Evolutionary conservation across 2,113 vertebrate species (phyloP).

Genomic region (Oncorhynchus masou): DNA sequence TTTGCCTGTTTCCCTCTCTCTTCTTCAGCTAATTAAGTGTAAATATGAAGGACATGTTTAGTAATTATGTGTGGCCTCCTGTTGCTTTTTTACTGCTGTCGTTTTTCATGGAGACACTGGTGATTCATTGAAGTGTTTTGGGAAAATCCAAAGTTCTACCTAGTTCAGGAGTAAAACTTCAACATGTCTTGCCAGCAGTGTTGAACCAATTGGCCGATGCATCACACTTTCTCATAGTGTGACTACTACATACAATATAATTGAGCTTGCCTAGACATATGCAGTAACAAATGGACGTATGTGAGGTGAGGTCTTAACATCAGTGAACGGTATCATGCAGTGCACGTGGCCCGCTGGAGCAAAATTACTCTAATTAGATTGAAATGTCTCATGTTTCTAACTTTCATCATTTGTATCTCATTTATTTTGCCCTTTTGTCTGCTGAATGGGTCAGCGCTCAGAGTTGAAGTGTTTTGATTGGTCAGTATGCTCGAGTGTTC

Average conservation of each 20-base stretch:
- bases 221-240: not conserved
- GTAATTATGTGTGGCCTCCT: no score
- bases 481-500: not conserved
- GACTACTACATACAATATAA: not conserved
- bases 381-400: not conserved
- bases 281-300: not conserved
- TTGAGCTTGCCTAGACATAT: not conserved
- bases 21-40: no score
- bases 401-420: not conserved
- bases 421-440: not conserved
- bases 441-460: not conserved
- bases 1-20: not conserved
- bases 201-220: not conserved
- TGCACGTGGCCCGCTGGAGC: not conserved
- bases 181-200: not conserved
- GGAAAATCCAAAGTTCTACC: not conserved
- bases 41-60: no score
- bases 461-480: not conserved
- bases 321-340: not conserved
- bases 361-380: not conserved
- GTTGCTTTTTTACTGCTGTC: no score
- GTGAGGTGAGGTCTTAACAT: not conserved
- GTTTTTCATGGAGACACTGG: no score
- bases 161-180: not conserved
- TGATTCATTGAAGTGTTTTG: not conserved